phyloP scores from a whole-genome alignment of 2,797 vertebrate species.

The Petrocephalus schoutedeni region DNA sequence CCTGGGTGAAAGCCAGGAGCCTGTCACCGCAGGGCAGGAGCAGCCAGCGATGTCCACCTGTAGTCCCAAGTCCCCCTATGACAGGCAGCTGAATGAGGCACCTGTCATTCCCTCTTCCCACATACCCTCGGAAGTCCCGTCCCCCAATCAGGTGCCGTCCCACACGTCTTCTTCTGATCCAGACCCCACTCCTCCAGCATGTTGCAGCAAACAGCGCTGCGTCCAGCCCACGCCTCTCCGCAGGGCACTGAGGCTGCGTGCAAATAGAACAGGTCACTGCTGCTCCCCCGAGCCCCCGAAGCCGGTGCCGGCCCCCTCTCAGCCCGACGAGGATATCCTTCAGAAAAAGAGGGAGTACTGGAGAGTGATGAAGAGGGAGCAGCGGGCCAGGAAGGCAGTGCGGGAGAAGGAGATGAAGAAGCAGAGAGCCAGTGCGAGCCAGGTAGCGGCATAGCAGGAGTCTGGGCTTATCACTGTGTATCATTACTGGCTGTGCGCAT shows the following conservation, averaged over 20 bases:
- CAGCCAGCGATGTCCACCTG: slow-evolving; percentile 22
- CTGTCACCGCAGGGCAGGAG: slow-evolving; percentile 26
- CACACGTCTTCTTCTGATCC: not conserved
- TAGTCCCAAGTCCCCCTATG: slow-evolving; percentile 38
- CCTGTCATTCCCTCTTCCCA: not conserved
- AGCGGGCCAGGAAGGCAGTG: slow-evolving; percentile 59
- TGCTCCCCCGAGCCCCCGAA: slow-evolving; percentile 41
- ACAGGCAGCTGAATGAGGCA: slow-evolving; percentile 25
- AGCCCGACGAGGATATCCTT: slow-evolving; percentile 43
- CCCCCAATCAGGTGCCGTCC: slow-evolving; percentile 20
- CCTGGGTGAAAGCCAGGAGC: slow-evolving; percentile 21
- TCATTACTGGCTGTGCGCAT: not conserved
- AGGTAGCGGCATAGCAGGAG: slow-evolving; percentile 43
- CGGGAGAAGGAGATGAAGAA: slow-evolving; percentile 22
- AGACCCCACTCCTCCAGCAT: not conserved
- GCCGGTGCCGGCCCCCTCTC: not conserved
- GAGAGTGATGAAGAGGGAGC: slow-evolving; percentile 71
- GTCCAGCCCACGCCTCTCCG: slow-evolving; percentile 15
- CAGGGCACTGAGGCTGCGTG: slow-evolving; percentile 33
- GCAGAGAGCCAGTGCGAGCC: slow-evolving; percentile 29
- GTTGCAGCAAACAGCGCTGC: not conserved
- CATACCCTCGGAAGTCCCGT: slow-evolving; percentile 3
- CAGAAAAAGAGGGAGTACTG: slow-evolving; percentile 70
- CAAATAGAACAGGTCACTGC: slow-evolving; percentile 31
- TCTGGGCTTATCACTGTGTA: not conserved